A percentile compares a stretch with the other conserved stretches of the same genome.
These are phyloP conservation scores for Ectobius pallidus DNA, from an alignment of 2,888 invertebrate species.

Conservation along the genomic window DNA sequence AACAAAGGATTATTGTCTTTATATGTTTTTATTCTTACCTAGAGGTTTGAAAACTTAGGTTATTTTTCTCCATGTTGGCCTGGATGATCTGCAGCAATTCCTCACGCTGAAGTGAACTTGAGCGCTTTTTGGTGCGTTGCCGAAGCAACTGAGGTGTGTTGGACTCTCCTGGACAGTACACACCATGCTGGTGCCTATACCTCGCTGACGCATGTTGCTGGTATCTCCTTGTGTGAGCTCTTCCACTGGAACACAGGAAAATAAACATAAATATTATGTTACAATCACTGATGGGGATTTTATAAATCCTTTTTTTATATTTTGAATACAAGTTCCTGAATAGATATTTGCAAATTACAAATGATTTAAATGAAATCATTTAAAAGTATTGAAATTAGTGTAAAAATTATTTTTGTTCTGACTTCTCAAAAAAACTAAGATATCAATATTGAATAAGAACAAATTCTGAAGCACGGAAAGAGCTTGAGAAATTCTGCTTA, in stretches of 20 bases:
- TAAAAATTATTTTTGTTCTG: too few species aligned
- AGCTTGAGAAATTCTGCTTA: too few species aligned
- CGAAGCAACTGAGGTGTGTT: constrained; percentile 13
- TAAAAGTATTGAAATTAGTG: too few species aligned
- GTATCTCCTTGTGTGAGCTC: constrained; percentile 40
- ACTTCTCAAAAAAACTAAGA: background rate
- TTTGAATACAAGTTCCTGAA: too few species aligned
- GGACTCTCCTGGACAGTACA: constrained; percentile 22
- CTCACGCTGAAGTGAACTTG: constrained; percentile 77
- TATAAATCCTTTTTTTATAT: too few species aligned
- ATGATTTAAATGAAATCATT: too few species aligned
- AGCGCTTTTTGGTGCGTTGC: constrained; percentile 65
- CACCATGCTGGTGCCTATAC: constrained; percentile 51
- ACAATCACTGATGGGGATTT: background rate
- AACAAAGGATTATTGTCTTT: too few species aligned
- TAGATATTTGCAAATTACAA: too few species aligned
- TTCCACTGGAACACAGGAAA: too few species aligned
- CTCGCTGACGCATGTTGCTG: constrained; percentile 52
- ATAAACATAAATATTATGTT: constrained; percentile 16
- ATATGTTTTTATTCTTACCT: too few species aligned
- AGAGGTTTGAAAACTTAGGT: constrained; percentile 81
- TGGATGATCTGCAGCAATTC: constrained; percentile 87
- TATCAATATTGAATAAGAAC: background rate
- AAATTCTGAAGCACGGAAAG: background rate
- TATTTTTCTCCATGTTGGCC: constrained; percentile 91